These are phyloP conservation scores for Petrocephalus microphthalmus DNA, from an alignment of 2,113 vertebrate genomes.

Conservation along the genomic window DNA sequence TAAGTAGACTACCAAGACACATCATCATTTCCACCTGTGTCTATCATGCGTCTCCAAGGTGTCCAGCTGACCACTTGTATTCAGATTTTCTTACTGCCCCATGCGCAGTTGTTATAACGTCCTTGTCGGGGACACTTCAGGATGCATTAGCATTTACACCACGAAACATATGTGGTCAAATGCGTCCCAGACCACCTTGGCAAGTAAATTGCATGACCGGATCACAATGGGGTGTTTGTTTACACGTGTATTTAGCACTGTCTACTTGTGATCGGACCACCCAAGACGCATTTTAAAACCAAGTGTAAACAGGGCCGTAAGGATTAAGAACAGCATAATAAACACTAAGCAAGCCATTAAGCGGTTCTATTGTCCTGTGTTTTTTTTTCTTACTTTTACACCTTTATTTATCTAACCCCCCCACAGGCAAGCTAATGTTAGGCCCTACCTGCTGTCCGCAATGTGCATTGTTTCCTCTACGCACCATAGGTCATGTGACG, in stretches of 20 bases:
- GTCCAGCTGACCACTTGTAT: background rate
- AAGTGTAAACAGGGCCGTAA: background rate
- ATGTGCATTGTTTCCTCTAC: background rate
- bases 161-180: background rate
- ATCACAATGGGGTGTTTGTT: background rate
- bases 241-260: background rate
- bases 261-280: background rate
- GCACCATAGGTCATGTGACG: background rate
- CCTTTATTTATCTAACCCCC: background rate
- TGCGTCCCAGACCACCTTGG: background rate
- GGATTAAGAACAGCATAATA: background rate
- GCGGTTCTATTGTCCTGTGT: background rate
- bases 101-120: background rate
- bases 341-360: background rate
- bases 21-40: background rate
- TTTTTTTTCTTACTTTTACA: background rate
- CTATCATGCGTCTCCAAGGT: background rate
- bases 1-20: background rate
- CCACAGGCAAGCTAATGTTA: background rate
- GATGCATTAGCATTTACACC: background rate
- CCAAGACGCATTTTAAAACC: background rate
- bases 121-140: background rate
- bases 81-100: background rate
- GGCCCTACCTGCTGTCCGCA: background rate
- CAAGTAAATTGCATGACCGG: background rate